phyloP scores from a whole-genome alignment of 2,113 vertebrate genomes.

The Anhinga anhinga region DNA sequence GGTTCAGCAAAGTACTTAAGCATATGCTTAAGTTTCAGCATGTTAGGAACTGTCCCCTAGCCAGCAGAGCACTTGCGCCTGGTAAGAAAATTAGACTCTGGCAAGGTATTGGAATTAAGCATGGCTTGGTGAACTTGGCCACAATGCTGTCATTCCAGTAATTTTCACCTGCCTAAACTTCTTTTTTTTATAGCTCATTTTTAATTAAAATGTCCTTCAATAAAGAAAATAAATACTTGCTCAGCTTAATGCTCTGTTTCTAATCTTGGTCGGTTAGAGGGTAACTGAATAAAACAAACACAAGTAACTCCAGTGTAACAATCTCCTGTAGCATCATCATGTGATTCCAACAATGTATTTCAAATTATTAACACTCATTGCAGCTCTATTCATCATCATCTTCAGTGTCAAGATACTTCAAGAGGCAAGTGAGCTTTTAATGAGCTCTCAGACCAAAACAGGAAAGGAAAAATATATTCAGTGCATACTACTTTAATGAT shows the following conservation, averaged over 20 bases:
- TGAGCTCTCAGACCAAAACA: conserved; percentile 51
- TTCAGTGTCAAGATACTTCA: conserved; percentile 44
- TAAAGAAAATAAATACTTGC: conserved; percentile 42
- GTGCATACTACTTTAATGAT: conserved; percentile 21
- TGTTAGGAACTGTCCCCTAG: not conserved
- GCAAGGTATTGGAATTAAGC: not conserved
- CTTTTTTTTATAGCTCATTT: not conserved
- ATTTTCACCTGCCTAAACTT: not conserved
- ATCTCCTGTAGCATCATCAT: not conserved
- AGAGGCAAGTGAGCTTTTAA: conserved; percentile 62
- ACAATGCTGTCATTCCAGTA: not conserved
- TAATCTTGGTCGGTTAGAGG: conserved; percentile 13
- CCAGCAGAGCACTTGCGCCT: not conserved
- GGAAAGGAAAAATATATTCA: conserved; percentile 2
- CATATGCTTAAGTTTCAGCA: not conserved
- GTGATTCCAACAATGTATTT: conserved; percentile 27
- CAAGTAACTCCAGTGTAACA: conserved; percentile 20
- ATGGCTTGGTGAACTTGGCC: not conserved
- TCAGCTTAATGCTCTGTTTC: conserved; percentile 38
- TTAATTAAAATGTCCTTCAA: conserved; percentile 33
- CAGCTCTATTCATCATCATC: conserved; percentile 64
- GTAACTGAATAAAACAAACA: conserved; percentile 51
- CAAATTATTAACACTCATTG: conserved; percentile 45
- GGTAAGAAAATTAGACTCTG: not conserved
- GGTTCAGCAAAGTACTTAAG: not conserved